phyloP scores from a whole-genome alignment of 2,113 vertebrate genomes.

The Physeter macrocephalus region DNA sequence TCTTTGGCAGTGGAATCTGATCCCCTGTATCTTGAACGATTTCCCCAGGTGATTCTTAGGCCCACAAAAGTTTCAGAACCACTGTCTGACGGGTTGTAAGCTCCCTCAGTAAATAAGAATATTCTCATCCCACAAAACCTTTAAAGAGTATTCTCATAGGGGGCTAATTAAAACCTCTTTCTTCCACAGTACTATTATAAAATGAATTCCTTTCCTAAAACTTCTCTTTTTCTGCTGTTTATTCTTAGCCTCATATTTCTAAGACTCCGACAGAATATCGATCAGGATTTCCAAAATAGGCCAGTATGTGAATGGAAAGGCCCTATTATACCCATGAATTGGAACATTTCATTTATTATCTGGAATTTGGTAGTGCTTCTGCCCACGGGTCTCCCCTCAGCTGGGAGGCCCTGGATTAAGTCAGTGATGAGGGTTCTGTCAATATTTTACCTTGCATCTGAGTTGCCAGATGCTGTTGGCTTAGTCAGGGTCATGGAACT shows the following conservation, averaged over 20 bases:
- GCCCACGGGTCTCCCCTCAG: background rate
- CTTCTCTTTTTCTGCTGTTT: background rate
- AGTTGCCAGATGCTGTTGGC: background rate
- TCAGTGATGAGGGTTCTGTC: background rate
- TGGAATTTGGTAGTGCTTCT: background rate
- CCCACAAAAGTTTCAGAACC: background rate
- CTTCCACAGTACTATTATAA: background rate
- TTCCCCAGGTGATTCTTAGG: background rate
- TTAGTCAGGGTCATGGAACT: slow-evolving; percentile 31
- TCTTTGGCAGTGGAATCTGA: background rate
- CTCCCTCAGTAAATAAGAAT: background rate
- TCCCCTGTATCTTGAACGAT: background rate
- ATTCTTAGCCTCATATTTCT: background rate
- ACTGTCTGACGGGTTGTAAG: background rate
- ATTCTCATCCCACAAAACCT: background rate
- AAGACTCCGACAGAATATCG: slow-evolving; percentile 29
- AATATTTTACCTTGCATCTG: background rate
- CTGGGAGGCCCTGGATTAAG: background rate
- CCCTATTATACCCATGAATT: background rate
- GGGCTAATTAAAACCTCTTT: slow-evolving; percentile 23
- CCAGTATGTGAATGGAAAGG: background rate
- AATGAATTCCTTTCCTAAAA: slow-evolving; percentile 22
- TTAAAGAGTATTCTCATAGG: background rate
- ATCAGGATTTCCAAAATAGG: slow-evolving; percentile 39
- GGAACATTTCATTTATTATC: background rate